Conservation (phyloP, 2,113 vertebrate genomes). For the Mobula birostris region DNA sequence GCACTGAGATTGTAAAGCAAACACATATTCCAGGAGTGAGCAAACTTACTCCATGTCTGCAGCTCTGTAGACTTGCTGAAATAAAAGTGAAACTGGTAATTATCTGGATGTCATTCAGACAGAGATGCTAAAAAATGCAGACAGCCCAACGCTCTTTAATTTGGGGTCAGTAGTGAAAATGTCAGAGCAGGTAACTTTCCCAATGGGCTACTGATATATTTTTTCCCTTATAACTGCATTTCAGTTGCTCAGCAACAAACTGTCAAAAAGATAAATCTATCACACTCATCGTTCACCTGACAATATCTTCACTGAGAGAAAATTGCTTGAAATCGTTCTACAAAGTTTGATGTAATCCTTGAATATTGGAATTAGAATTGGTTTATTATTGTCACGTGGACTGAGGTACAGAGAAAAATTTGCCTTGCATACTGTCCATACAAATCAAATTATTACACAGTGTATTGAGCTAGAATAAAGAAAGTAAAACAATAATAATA, state of each 20-base stretch:
- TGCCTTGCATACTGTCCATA: too few relatives aligned
- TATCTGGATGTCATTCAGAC: background rate
- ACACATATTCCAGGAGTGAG: background rate
- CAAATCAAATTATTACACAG: too few relatives aligned
- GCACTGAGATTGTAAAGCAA: too few relatives aligned
- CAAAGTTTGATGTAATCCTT: background rate
- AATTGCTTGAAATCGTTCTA: background rate
- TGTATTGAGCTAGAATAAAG: too few relatives aligned
- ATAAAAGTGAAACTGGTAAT: background rate
- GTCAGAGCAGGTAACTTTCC: constrained; percentile 24
- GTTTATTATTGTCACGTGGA: too few relatives aligned
- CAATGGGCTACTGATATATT: background rate
- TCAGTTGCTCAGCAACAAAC: background rate
- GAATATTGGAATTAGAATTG: too few relatives aligned
- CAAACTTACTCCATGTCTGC: background rate
- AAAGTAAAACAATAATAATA: too few relatives aligned
- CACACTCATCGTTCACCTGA: background rate
- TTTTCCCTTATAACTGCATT: background rate
- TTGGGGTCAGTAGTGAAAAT: constrained; percentile 21
- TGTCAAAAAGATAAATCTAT: background rate
- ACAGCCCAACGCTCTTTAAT: background rate
- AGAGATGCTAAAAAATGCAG: too few relatives aligned
- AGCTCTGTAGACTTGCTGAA: background rate
- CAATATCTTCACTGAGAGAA: background rate
- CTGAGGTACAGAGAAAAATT: too few relatives aligned